Evolutionary conservation across 2,888 invertebrate genomes (phyloP).

Genomic region (Odontocolon sp.): DNA sequence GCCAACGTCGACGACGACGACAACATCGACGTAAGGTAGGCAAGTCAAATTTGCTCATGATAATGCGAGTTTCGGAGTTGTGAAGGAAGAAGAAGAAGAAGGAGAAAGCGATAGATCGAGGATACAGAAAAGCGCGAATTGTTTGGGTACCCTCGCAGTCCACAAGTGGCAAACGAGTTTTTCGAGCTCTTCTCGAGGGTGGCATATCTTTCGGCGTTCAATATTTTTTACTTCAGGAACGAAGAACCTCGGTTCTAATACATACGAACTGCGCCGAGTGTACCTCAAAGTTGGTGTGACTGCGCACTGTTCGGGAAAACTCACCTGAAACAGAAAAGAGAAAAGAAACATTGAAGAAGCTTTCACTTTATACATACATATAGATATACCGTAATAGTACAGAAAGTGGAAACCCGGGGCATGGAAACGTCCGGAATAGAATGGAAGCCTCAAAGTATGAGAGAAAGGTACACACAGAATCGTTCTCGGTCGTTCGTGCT

Average conservation of each 20-base stretch:
- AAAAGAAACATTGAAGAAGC: slow-evolving; percentile 29
- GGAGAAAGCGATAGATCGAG: background rate
- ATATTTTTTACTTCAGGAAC: slow-evolving; percentile 1
- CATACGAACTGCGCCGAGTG: slow-evolving; percentile 5
- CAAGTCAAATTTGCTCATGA: slow-evolving; percentile 78
- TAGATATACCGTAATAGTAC: background rate
- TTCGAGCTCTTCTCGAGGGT: background rate
- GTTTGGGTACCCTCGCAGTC: background rate
- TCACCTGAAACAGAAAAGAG: slow-evolving; percentile 65
- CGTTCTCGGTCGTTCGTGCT: slow-evolving; percentile 41
- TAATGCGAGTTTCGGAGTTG: slow-evolving; percentile 70
- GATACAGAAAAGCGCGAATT: background rate
- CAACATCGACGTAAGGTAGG: slow-evolving; percentile 57
- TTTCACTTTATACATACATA: slow-evolving; percentile 25
- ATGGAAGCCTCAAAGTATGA: slow-evolving; percentile 45
- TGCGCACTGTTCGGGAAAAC: slow-evolving; percentile 34
- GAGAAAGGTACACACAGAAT: slow-evolving; percentile 39
- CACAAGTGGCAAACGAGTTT: slow-evolving; percentile 42
- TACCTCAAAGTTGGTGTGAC: background rate
- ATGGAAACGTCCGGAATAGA: slow-evolving; percentile 15
- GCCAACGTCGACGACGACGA: slow-evolving; percentile 41
- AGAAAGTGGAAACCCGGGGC: slow-evolving; percentile 7
- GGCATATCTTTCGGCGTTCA: slow-evolving; percentile 24
- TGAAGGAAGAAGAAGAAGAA: no score
- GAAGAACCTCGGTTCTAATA: slow-evolving; percentile 8